Evolutionary conservation across 2,113 vertebrate genomes (phyloP), one percentile per base, ranked within the genome.

Genomic region (Notothenia rossii): DNA sequence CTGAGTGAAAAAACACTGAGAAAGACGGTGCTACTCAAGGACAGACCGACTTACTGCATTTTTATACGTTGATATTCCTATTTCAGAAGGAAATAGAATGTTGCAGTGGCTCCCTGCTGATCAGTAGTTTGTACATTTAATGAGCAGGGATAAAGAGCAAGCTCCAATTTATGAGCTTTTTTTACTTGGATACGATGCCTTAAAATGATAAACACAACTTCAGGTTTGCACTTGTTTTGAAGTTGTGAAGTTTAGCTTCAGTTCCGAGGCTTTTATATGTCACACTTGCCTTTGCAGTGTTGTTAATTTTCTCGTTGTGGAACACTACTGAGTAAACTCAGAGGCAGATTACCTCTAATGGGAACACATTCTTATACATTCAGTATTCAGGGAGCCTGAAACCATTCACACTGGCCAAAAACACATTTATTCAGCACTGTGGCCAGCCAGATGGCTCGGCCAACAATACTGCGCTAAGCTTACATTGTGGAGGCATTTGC

Each of bases 381-480:
- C 36, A 48, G 53, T n/a, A 3, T 67, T 22, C 46, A 75, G 48
- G 59, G 45, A 77, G 77, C 11, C 13, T 58, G 29, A 1, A 36
- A 61, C 14, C 40, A 68, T 66, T 17, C 4, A 18, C 36, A 48
- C 49, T 33, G 58, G 62, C 51, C 56, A 72, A 82, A 68, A 74
- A 61, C 36, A 77, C 18, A 79, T 48, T 76, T 11, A 36, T 33
- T 56, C 79, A 87, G 74, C 69, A 72, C 29, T 2, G 1, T 43
- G 51, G 45, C 48, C 45, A 13, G 64, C 67, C 80, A 87, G 72
- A 84, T 84, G 75, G 78, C 46, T 68, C 58, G 61, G 43, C 72
- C 15, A 3, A 67, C 20, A 83, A 67, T 63, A 67, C 15, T 51
- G 49, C 48, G 36, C 36, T 36, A 45, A 29, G 36, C 68, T 50